Base-by-base conservation (phyloP, 2,797 vertebrate species). In the Dromococcyx pavoninus region DNA sequence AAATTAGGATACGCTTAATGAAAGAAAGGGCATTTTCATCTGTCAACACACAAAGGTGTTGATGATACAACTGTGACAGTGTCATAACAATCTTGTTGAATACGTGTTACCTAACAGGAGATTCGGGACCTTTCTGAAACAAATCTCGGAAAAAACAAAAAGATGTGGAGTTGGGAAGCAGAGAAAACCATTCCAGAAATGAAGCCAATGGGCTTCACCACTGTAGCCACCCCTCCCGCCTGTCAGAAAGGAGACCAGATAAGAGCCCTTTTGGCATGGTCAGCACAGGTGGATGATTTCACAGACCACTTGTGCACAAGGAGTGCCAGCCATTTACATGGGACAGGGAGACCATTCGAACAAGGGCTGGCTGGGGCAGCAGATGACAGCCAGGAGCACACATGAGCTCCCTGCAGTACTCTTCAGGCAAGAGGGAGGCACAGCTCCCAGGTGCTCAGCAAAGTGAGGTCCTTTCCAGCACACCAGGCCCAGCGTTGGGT, bases 281-380 rank as follows among this genome's bases (percentile, higher is more conserved):
- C 2, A 1, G 35, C 1, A 0, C 12, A 19, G 17, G 17, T 0
- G 0, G 21, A 8, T 8, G 11, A 4, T 3, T 37, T 54, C n/a
- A 39, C 7, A 3, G 44, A 17, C 9, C 33, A 17, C n/a, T 44
- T 4, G 2, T 0, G 1, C 13, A 11, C 18, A 5, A 37, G 41
- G 10, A 54, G 22, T 2, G 0, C 30, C 1, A 3, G 35, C 18
- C 7, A 2, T 50, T 58, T 19, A 24, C 1, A 0, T 5, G 15
- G 71, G 28, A 21, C 0, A 0, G 25, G 58, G 25, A 37, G 15
- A 13, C 17, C 28, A 8, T n/a, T 44, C 77, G 11, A 9, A 43
- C 43, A 57, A 51, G 25, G 43, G 37, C 10, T 2, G 0, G 23
- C 13, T 10, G 17, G 33, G 65, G 23, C 54, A 35, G 58, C 1